Evolutionary conservation across 2,888 invertebrate genomes (phyloP), one percentile per base, ranked within the genome.

Genomic region (Liopterus haemorrhoidalis): DNA sequence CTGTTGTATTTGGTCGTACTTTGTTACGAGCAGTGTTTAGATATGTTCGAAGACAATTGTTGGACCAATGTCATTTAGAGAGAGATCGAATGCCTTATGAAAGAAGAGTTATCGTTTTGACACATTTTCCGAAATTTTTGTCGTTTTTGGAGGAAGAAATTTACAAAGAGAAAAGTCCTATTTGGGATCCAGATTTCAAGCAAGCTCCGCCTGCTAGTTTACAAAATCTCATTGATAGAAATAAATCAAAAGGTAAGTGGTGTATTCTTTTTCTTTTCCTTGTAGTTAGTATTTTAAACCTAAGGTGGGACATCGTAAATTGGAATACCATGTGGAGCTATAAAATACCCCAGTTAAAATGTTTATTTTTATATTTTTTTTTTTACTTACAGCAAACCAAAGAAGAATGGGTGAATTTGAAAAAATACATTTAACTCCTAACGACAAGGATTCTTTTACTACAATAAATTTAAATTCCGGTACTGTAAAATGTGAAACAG

Each of bases 161-260:
- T 40, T 85, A 90, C 64, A 81, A 85, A 15, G 73, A 81, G 16
- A 83, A 75, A 59, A 94, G 94, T 0, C 91, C 92, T 0, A 93
- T 95, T 52, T 96, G 94, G 93, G 91, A 95, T 69, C 82, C 85
- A 0, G 86, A 90, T 19, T 95, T 89, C 65, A 86, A 87, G 53
- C 82, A 80, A 56, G 74, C 76, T 19, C 77, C 81, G 0, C 82
- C 84, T 1, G 72, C 76, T 14, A 82, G 82, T 58, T 65, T 83
- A 24, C 81, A 81, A 56, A 70, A 75, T 1, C 69, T 79, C 24
- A 62, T 79, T 9, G 82, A 82, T 51, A 74, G 73, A 46, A 79
- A 76, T 46, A 63, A 59, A 50, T 51, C 55, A 25, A 63, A 61
- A 59, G 54, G 60, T 63, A 51, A 48, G 55, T 48, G n/a, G 9